These are phyloP conservation scores for Pseudochirops cupreus DNA, from an alignment of 2,797 vertebrate genomes.

Conservation along the genomic window DNA sequence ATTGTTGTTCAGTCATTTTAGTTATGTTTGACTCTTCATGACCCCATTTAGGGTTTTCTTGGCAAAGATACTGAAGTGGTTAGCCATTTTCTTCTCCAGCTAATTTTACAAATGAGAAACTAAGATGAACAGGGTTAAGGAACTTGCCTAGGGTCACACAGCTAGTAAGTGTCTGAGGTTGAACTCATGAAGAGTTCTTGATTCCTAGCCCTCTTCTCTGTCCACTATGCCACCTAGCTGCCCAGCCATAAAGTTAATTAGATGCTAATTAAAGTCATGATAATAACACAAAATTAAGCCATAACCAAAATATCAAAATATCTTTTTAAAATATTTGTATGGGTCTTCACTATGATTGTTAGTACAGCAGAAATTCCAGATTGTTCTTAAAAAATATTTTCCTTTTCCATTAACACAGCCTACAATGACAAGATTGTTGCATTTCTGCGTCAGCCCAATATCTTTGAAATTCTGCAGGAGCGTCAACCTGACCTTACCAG, in stretches of 20 bases:
- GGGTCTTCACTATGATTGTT: neutral
- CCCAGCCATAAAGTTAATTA: neutral
- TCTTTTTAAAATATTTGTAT: conserved; percentile 5
- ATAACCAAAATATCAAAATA: neutral
- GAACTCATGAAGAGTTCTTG: neutral
- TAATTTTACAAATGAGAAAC: neutral
- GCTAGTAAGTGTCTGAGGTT: neutral
- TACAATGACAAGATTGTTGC: conserved; percentile 99
- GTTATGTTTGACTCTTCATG: neutral
- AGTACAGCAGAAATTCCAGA: neutral
- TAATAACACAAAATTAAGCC: neutral
- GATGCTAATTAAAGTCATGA: neutral
- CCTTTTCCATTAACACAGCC: conserved; percentile 84
- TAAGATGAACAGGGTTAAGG: neutral
- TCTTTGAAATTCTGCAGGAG: conserved; percentile 97
- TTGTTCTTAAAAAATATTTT: neutral
- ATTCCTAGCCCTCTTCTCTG: neutral
- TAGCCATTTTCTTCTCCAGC: neutral
- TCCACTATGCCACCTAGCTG: neutral
- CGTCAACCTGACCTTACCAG: conserved; percentile 96
- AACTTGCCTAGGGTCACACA: neutral
- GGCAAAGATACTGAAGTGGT: neutral
- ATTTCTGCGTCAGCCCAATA: conserved; percentile 97
- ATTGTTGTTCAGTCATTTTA: neutral
- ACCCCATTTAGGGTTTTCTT: neutral